These are phyloP conservation scores for Metopia argyrocephala DNA, from an alignment of 2,888 invertebrate species.

Conservation along the genomic window DNA sequence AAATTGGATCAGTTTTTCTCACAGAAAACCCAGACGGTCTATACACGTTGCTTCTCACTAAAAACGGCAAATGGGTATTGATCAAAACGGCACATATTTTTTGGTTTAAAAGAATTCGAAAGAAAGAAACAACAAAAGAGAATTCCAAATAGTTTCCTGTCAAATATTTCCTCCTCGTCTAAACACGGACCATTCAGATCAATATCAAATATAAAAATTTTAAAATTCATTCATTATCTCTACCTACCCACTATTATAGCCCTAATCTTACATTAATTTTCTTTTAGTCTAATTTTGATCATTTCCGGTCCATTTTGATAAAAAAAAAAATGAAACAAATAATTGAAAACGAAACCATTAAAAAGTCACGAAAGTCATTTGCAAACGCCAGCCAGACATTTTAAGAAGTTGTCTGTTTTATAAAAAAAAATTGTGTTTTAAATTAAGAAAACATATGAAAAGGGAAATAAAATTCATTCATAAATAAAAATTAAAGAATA, in stretches of 20 bases:
- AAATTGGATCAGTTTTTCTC: too few relatives aligned
- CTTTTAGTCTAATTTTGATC: neutral
- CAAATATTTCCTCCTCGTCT: too few relatives aligned
- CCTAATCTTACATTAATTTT: neutral
- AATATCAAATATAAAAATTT: too few relatives aligned
- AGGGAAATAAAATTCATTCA: conserved; percentile 30
- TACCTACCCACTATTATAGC: neutral
- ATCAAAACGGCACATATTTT: too few relatives aligned
- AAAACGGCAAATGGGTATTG: too few relatives aligned
- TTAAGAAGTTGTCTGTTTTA: neutral
- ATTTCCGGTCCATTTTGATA: neutral
- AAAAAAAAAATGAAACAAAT: neutral
- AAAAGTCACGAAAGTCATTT: conserved; percentile 39
- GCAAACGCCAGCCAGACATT: neutral
- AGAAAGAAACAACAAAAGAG: too few relatives aligned
- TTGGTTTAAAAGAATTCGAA: too few relatives aligned
- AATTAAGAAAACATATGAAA: conserved; percentile 3
- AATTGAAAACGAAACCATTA: conserved; percentile 12
- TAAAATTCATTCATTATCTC: neutral
- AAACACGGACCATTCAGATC: too few relatives aligned
- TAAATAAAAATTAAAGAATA: conserved; percentile 12
- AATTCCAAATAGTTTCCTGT: too few relatives aligned
- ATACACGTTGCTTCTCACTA: too few relatives aligned
- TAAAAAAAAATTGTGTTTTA: conserved; percentile 17
- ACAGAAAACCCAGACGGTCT: too few relatives aligned